Percentiles rank a stretch among this genome's conserved stretches.
phyloP scores from a whole-genome alignment of 2,888 invertebrate species.

The Melieria picta region DNA sequence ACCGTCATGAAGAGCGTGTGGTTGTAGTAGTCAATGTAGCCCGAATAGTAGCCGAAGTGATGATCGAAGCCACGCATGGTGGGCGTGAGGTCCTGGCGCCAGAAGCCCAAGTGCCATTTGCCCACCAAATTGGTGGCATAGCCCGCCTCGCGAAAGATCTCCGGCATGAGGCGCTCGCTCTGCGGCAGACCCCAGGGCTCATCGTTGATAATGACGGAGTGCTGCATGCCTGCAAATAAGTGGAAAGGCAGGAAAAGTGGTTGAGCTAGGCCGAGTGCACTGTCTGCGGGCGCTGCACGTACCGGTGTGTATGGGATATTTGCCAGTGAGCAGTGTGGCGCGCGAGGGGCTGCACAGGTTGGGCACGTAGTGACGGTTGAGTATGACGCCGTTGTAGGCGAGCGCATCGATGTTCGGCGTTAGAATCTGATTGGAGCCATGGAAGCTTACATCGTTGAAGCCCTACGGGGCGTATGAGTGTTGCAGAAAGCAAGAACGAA shows the following conservation, averaged over 20 bases:
- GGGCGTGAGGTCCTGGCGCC: constrained; percentile 72
- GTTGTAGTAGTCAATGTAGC: constrained; percentile 84
- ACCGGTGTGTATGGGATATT: constrained; percentile 87
- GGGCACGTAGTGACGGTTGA: constrained; percentile 84
- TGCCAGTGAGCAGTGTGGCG: constrained; percentile 84
- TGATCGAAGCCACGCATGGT: constrained; percentile 80
- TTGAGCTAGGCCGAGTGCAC: not conserved
- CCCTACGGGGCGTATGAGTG: constrained; percentile 71
- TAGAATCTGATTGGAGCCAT: constrained; percentile 88
- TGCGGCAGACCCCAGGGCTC: constrained; percentile 80
- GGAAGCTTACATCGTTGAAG: constrained; percentile 92
- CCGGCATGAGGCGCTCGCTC: constrained; percentile 75
- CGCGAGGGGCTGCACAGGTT: constrained; percentile 89
- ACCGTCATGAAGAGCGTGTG: constrained; percentile 69
- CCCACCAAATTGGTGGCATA: constrained; percentile 87
- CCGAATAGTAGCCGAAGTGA: constrained; percentile 88
- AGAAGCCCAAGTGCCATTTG: constrained; percentile 92
- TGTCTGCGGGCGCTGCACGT: constrained; percentile 1
- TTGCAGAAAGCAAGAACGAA: not conserved
- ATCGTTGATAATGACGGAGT: constrained; percentile 73
- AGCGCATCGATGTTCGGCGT: constrained; percentile 91
- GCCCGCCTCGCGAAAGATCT: constrained; percentile 76
- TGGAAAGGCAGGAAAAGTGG: not conserved
- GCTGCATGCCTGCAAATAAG: constrained; percentile 73
- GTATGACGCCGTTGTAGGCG: constrained; percentile 84